phyloP scores from a whole-genome alignment of 2,888 invertebrate species.

The Galeruca laticollis region DNA sequence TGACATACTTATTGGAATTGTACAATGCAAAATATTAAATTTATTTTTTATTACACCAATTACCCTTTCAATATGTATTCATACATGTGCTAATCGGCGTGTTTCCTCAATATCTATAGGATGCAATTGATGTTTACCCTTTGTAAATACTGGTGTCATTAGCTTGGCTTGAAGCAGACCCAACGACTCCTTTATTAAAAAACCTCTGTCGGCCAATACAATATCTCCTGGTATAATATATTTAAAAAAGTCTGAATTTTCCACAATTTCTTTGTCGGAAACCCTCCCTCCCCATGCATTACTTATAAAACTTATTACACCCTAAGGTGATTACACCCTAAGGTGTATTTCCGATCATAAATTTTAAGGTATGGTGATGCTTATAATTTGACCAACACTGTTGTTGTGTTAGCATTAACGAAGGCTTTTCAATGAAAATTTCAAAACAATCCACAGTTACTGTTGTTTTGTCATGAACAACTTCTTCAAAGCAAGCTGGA shows the following conservation, averaged over 20 bases:
- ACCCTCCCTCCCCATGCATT: slow-evolving; percentile 44
- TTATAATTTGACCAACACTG: slow-evolving; percentile 45
- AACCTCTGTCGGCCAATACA: slow-evolving; percentile 41
- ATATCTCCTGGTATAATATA: slow-evolving; percentile 2
- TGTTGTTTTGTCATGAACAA: slow-evolving; percentile 29
- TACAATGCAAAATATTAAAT: too few relatives aligned
- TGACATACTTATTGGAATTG: too few relatives aligned
- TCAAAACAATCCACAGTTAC: slow-evolving; percentile 44
- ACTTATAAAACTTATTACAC: slow-evolving; percentile 42
- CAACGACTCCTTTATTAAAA: slow-evolving; percentile 46
- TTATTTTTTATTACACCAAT: too few relatives aligned
- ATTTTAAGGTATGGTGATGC: slow-evolving; percentile 44
- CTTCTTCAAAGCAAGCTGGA: slow-evolving; percentile 14
- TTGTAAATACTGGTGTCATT: too few relatives aligned
- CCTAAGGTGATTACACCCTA: slow-evolving; percentile 42
- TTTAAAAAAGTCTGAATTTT: neutral
- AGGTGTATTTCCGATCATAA: slow-evolving; percentile 44
- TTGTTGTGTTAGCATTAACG: slow-evolving; percentile 28
- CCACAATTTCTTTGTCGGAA: slow-evolving; percentile 40
- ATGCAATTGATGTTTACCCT: too few relatives aligned
- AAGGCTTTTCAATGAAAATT: slow-evolving; percentile 43
- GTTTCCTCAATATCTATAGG: slow-evolving; percentile 44
- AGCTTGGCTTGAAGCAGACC: too few relatives aligned
- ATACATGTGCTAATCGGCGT: slow-evolving; percentile 43
- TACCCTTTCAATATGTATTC: neutral